A percentile compares a stretch with the other conserved stretches of the same genome.
These are phyloP conservation scores for Mola mola DNA, from an alignment of 2,113 vertebrate genomes.

Conservation along the genomic window DNA sequence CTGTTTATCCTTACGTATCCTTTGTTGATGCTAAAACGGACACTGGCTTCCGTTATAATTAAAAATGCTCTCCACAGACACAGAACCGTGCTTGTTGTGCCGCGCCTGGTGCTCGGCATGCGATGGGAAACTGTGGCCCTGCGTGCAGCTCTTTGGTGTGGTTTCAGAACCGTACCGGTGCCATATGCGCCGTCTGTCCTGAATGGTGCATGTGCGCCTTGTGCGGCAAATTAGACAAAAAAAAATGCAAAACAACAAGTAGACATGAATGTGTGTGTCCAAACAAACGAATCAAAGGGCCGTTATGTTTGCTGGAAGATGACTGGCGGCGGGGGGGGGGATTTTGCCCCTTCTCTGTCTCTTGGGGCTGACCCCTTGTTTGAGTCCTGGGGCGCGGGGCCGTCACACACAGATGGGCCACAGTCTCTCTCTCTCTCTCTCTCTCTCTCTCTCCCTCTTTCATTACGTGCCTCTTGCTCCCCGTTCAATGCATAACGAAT, in stretches of 20 bases:
- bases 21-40: conserved; percentile 51
- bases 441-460: conserved; percentile 55
- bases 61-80: conserved; percentile 32
- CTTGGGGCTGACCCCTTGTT: conserved; percentile 84
- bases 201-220: conserved; percentile 77
- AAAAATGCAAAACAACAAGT: conserved; percentile 92
- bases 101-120: conserved; percentile 48
- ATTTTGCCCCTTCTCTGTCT: conserved; percentile 73
- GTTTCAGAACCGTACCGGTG: conserved; percentile 44
- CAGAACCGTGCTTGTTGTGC: conserved; percentile 22
- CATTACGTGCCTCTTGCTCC: conserved; percentile 42
- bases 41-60: conserved; percentile 56
- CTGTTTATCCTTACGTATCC: conserved; percentile 26
- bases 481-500: conserved; percentile 41
- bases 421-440: conserved; percentile 62
- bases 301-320: conserved; percentile 81
- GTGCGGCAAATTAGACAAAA: conserved; percentile 81
- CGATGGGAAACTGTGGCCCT: conserved; percentile 31
- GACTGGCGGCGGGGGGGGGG: conserved; percentile 81
- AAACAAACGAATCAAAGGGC: conserved; percentile 92
- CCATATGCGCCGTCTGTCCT: conserved; percentile 63
- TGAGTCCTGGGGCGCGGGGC: conserved; percentile 85
- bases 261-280: conserved; percentile 94
- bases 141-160: conserved; percentile 53
- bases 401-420: conserved; percentile 89